A percentile compares a stretch with the other conserved stretches of the same genome.
These are phyloP conservation scores for Hippocampus kuda DNA, from an alignment of 2,797 vertebrate genomes.

Conservation along the genomic window DNA sequence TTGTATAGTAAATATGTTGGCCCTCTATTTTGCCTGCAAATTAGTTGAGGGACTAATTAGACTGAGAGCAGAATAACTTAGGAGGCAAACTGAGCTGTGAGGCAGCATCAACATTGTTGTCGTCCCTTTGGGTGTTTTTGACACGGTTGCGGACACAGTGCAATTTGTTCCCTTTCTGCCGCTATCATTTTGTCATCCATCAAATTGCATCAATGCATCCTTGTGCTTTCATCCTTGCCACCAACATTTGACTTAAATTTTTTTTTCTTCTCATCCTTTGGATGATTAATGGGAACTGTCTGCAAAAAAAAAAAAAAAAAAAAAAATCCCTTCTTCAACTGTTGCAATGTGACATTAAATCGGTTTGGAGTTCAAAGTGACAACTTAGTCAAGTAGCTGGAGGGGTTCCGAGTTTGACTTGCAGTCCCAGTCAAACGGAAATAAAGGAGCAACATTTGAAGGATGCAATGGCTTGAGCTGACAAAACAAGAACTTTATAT, in stretches of 20 bases:
- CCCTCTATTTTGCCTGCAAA: slow-evolving; percentile 31
- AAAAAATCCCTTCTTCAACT: slow-evolving; percentile 27
- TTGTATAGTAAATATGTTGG: slow-evolving; percentile 23
- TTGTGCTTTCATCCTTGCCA: slow-evolving; percentile 30
- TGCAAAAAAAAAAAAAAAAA: slow-evolving; percentile 5
- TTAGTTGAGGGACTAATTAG: slow-evolving; percentile 16
- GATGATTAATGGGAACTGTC: slow-evolving; percentile 49
- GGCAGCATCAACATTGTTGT: slow-evolving; percentile 10
- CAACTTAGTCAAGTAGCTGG: background rate
- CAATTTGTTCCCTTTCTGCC: slow-evolving; percentile 53
- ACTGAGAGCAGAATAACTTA: slow-evolving; percentile 7
- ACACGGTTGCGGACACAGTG: slow-evolving; percentile 38
- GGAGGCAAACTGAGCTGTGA: slow-evolving; percentile 25
- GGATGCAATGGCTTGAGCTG: background rate
- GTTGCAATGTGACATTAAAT: slow-evolving; percentile 18
- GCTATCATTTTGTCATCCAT: slow-evolving; percentile 55
- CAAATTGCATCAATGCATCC: slow-evolving; percentile 35
- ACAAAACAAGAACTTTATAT: background rate
- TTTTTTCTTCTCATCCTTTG: slow-evolving; percentile 17
- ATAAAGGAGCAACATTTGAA: background rate
- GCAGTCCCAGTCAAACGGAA: no score
- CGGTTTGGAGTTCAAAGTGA: background rate
- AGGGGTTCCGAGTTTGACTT: background rate
- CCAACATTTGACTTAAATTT: slow-evolving; percentile 27
- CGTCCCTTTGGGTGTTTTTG: slow-evolving; percentile 39